Base-by-base conservation (phyloP, 2,113 vertebrate species). In the Numida meleagris region DNA sequence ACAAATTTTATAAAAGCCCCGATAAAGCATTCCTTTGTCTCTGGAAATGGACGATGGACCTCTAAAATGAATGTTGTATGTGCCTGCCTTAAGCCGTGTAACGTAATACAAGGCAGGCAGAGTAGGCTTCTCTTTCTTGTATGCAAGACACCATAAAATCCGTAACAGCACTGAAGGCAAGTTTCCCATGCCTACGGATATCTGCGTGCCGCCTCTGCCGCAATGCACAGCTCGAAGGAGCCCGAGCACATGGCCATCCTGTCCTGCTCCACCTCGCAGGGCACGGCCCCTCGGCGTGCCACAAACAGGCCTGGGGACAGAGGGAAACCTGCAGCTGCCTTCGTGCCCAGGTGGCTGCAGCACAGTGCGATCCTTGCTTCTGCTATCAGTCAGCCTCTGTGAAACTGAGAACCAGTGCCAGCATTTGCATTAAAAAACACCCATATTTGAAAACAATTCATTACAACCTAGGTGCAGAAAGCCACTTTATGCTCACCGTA, bases 81-180 rank as follows among this genome's bases (percentile, higher is more conserved):
- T 8, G 38, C 25, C 55, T 59, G 33, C 68, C 71, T 81, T 62
- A 65, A 61, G 77, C 81, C 51, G 36, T 6, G 73, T 40, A 92
- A 79, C 0, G 2, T 16, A 86, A 40, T 10, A 50, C 3, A 8
- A 63, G 75, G 75, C 83, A 76, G 85, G 71, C 55, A 76, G 42
- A 85, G 72, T 23, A 71, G 51, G 42, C 42, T 77, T 71, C 68
- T 80, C 36, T 7, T 51, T 40, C 89, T 34, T 24, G 43, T 76
- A 45, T 79, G 87, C 58, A 74, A 74, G 93, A 63, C 73, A 89
- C 68, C 43, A 24, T 67, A 38, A 88, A 94, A 88, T 66, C 82
- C 36, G 5, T 13, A 77, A 58, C 62, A 59, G 74, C 3, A 8
- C 73, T 46, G 55, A 57, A 75, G 57, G 79, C 63, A 74, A 59